Evolutionary conservation across 2,888 invertebrate genomes (phyloP).

Genomic region (Dichetophora obliterata): DNA sequence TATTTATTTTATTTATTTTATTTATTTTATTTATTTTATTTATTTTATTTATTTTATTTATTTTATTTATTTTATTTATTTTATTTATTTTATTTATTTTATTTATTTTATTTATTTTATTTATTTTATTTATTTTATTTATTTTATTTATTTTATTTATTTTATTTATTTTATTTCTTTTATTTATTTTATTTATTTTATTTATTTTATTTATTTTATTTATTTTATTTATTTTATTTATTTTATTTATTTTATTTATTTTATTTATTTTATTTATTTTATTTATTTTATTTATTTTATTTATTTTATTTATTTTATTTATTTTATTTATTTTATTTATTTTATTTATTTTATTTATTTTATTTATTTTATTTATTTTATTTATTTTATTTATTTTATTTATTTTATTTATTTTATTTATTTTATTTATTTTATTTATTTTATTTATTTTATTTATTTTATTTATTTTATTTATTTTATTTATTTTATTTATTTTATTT

Average conservation of each 20-base stretch:
- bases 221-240: neutral
- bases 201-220: neutral
- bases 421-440: slow-evolving; percentile 4
- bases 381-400: slow-evolving; percentile 4
- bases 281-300: slow-evolving; percentile 4
- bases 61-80: neutral
- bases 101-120: neutral
- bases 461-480: slow-evolving; percentile 4
- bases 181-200: too few species aligned
- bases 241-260: neutral
- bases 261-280: neutral
- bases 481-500: slow-evolving; percentile 4
- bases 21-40: neutral
- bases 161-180: too few species aligned
- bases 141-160: neutral
- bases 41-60: neutral
- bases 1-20: neutral
- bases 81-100: neutral
- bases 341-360: slow-evolving; percentile 4
- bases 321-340: slow-evolving; percentile 4
- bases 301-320: slow-evolving; percentile 4
- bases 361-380: too few species aligned
- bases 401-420: slow-evolving; percentile 4
- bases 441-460: slow-evolving; percentile 4
- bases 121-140: neutral